Percentiles rank a stretch among this genome's conserved stretches.
Evolutionary conservation across 2,113 vertebrate genomes (phyloP).

Genomic region (Alouatta palliata): DNA sequence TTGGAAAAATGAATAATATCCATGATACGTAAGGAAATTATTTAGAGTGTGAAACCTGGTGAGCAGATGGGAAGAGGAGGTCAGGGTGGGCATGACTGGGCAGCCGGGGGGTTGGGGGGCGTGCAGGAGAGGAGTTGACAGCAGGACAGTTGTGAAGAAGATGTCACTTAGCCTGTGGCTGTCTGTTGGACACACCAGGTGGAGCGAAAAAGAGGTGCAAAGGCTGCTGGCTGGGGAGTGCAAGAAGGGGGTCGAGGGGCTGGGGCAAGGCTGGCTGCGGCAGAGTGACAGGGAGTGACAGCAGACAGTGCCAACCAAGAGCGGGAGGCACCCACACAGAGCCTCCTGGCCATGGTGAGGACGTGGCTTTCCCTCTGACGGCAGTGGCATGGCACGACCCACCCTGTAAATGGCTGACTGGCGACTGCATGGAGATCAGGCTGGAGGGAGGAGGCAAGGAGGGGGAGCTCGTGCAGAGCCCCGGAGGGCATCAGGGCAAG

Average conservation of each 20-base stretch:
- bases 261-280: not conserved
- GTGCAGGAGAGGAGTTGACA: rapidly evolving
- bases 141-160: no score
- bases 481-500: no score
- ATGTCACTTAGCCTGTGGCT: rapidly evolving
- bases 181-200: no score
- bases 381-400: not conserved
- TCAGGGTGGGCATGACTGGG: rapidly evolving
- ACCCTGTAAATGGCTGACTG: not conserved
- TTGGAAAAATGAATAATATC: rapidly evolving
- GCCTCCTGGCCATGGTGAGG: rapidly evolving
- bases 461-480: rapidly evolving
- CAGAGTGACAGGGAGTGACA: rapidly evolving
- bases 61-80: rapidly evolving
- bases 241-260: not conserved
- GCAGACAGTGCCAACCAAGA: rapidly evolving
- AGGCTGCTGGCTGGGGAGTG: no score
- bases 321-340: rapidly evolving
- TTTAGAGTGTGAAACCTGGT: rapidly evolving
- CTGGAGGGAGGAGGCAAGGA: not conserved
- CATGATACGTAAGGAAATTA: rapidly evolving
- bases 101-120: rapidly evolving
- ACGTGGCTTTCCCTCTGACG: rapidly evolving
- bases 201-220: no score
- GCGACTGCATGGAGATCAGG: not conserved